phyloP scores from a whole-genome alignment of 2,888 invertebrate species.

The Drosophila lutescens region DNA sequence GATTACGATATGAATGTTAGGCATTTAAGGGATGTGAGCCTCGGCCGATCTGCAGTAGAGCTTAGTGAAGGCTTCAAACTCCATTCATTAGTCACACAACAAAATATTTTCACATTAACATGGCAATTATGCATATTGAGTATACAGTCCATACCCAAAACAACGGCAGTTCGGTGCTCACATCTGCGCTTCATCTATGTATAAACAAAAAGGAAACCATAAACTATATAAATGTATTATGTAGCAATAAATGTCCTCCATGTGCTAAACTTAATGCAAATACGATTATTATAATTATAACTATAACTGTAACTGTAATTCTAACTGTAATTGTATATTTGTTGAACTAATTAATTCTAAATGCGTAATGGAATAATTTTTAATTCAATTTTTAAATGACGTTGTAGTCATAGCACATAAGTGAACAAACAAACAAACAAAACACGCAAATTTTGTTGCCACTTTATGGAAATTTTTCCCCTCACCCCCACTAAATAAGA shows the following conservation, averaged over 20 bases:
- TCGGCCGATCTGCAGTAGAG: not conserved
- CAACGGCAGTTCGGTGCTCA: conserved; percentile 12
- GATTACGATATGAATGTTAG: conserved; percentile 18
- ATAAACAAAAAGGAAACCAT: conserved; percentile 37
- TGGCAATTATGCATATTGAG: conserved; percentile 8
- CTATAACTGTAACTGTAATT: conserved; percentile 44
- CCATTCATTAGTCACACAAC: conserved; percentile 7
- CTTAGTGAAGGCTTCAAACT: not conserved
- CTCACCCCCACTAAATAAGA: conserved; percentile 32
- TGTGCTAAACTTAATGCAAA: conserved; percentile 78
- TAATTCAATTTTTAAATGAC: conserved; percentile 78
- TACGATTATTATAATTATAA: conserved; percentile 41
- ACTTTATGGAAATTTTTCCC: conserved; percentile 37
- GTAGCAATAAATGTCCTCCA: conserved; percentile 81
- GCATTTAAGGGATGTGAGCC: conserved; percentile 12
- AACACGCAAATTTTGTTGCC: conserved; percentile 32
- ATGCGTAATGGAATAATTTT: conserved; percentile 61
- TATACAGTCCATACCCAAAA: not conserved
- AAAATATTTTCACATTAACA: conserved; percentile 11
- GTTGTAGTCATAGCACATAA: conserved; percentile 81
- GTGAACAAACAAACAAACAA: conserved; percentile 43
- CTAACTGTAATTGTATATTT: conserved; percentile 67
- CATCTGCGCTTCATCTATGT: conserved; percentile 26
- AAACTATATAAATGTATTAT: conserved; percentile 63
- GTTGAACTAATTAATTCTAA: conserved; percentile 66